Percentiles rank a stretch among this genome's conserved stretches.
Conservation (phyloP, 2,113 vertebrate species). For the Varanus komodoensis region DNA sequence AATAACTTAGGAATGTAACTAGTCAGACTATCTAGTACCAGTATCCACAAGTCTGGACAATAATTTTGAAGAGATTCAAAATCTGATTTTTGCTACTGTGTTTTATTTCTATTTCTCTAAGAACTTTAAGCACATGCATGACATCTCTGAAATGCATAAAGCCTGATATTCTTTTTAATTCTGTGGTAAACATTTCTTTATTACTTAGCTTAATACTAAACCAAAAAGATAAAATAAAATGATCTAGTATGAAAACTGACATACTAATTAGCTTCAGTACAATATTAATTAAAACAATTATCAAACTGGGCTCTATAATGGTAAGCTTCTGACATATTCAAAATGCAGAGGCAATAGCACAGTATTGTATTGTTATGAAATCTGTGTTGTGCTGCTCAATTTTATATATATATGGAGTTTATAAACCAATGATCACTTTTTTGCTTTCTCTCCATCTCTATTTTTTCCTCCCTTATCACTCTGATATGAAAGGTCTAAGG, state of each 20-base stretch:
- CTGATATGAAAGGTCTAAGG: slow-evolving; percentile 76
- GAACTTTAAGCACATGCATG: slow-evolving; percentile 11
- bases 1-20: background rate
- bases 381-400: background rate
- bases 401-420: background rate
- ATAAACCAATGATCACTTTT: slow-evolving; percentile 6
- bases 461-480: slow-evolving; percentile 70
- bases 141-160: slow-evolving; percentile 4
- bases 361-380: slow-evolving; percentile 35
- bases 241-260: slow-evolving; percentile 60
- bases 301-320: slow-evolving; percentile 16
- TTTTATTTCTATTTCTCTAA: background rate
- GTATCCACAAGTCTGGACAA: background rate
- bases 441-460: slow-evolving; percentile 61
- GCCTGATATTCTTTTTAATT: slow-evolving; percentile 48
- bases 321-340: slow-evolving; percentile 23
- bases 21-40: background rate
- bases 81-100: too few relatives aligned
- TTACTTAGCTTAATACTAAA: slow-evolving; percentile 50
- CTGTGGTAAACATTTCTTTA: slow-evolving; percentile 48
- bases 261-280: slow-evolving; percentile 40
- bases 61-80: background rate
- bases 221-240: slow-evolving; percentile 27
- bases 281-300: slow-evolving; percentile 63
- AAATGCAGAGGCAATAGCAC: background rate